Conservation (phyloP, 2,113 vertebrate genomes). For the Heterotilapia buettikoferi region DNA sequence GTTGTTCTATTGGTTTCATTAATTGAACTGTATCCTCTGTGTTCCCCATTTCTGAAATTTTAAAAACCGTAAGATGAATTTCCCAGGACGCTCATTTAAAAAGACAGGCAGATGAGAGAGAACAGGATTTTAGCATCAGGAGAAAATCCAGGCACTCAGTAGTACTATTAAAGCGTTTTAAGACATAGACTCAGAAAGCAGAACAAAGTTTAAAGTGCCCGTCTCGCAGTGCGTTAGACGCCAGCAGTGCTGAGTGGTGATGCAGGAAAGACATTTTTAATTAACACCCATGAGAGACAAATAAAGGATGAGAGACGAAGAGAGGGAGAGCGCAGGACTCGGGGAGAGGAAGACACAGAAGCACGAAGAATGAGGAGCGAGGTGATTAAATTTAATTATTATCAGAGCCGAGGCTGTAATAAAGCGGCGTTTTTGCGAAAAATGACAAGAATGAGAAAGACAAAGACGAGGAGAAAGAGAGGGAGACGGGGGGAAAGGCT, state of each 20-base stretch:
- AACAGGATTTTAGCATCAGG: conserved; percentile 38
- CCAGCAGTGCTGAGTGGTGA: conserved; percentile 43
- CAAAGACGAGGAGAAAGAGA: not conserved
- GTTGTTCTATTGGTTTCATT: conserved; percentile 24
- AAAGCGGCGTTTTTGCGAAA: conserved; percentile 8
- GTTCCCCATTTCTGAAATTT: not conserved
- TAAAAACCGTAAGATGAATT: conserved; percentile 12
- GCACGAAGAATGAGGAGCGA: conserved; percentile 5
- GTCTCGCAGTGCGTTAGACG: conserved; percentile 31
- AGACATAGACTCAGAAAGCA: conserved; percentile 31
- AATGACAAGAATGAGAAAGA: conserved; percentile 13
- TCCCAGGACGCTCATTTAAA: conserved; percentile 47
- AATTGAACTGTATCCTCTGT: conserved; percentile 18
- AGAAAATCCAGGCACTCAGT: conserved; percentile 44
- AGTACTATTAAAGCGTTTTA: conserved; percentile 54
- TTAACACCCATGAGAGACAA: conserved; percentile 68
- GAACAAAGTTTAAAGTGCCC: conserved; percentile 37
- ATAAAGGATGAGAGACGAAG: conserved; percentile 33
- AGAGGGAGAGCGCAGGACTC: not conserved
- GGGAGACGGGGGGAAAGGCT: not conserved
- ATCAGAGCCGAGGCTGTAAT: conserved; percentile 34
- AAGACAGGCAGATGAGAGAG: conserved; percentile 50
- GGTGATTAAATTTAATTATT: conserved; percentile 63
- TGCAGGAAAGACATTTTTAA: conserved; percentile 68
- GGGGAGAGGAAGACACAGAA: not conserved